These are phyloP conservation scores for Chrysolina haemoptera DNA, from an alignment of 2,888 invertebrate genomes.

Conservation along the genomic window DNA sequence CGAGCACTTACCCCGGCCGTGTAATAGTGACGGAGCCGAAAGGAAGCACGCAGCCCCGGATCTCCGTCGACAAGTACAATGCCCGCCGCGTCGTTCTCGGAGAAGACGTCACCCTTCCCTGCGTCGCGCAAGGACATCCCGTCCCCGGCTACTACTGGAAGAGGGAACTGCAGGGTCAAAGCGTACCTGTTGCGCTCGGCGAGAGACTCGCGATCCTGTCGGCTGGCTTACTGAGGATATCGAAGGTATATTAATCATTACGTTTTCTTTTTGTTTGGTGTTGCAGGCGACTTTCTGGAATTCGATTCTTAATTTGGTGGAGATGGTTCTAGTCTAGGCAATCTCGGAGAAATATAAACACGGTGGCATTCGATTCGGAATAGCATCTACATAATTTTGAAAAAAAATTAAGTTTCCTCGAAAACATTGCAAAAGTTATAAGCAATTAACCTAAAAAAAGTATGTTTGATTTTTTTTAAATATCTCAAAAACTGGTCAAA, in stretches of 20 bases:
- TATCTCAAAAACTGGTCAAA: too few species aligned
- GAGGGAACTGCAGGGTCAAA: constrained; percentile 81
- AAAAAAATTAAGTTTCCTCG: too few species aligned
- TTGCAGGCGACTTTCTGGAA: background rate
- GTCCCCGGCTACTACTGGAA: constrained; percentile 88
- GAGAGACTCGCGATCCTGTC: constrained; percentile 75
- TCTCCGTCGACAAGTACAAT: constrained; percentile 81
- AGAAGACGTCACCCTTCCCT: constrained; percentile 82
- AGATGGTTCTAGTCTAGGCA: too few species aligned
- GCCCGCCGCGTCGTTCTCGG: constrained; percentile 79
- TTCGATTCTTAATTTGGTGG: background rate
- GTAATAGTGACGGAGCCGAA: constrained; percentile 83
- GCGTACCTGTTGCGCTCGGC: constrained; percentile 78
- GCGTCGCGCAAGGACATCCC: constrained; percentile 87
- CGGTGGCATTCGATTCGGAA: too few species aligned
- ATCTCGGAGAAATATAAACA: too few species aligned
- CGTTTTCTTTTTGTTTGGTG: background rate
- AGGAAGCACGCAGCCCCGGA: constrained; percentile 81
- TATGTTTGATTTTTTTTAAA: too few species aligned
- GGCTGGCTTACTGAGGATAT: constrained; percentile 78
- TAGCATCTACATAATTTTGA: too few species aligned
- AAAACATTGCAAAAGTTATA: too few species aligned
- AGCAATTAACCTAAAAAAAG: too few species aligned
- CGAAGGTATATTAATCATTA: constrained; percentile 69
- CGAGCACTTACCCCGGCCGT: constrained; percentile 76